Evolutionary conservation across 2,888 invertebrate genomes (phyloP).

Genomic region (Ferdinandea cuprea): DNA sequence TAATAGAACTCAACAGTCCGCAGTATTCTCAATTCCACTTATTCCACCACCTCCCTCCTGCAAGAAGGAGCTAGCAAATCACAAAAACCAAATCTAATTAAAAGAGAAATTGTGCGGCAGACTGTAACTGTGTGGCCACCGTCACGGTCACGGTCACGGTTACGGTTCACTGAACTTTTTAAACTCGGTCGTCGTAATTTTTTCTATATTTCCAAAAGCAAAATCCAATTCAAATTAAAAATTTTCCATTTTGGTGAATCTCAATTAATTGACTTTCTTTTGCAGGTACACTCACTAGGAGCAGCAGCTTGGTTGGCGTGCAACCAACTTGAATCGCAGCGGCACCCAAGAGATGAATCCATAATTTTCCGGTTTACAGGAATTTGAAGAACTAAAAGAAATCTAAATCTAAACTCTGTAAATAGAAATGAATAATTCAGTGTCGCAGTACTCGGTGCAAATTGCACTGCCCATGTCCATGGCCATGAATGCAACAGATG

Average conservation of each 20-base stretch:
- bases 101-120: constrained; percentile 49
- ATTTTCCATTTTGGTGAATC: constrained; percentile 26
- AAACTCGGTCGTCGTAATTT: too few relatives aligned
- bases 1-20: background rate
- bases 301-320: constrained; percentile 8
- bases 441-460: constrained; percentile 52
- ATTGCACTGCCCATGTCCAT: constrained; percentile 46
- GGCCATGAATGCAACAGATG: constrained; percentile 66
- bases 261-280: constrained; percentile 62
- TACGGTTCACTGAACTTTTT: too few relatives aligned
- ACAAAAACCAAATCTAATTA: constrained; percentile 52
- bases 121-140: constrained; percentile 25
- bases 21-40: background rate
- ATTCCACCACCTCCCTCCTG: background rate
- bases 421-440: constrained; percentile 57
- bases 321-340: constrained; percentile 27
- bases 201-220: too few relatives aligned
- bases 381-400: constrained; percentile 8
- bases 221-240: constrained; percentile 2
- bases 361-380: constrained; percentile 38
- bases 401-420: too few relatives aligned
- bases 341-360: constrained; percentile 52
- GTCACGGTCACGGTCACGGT: too few relatives aligned
- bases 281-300: constrained; percentile 39
- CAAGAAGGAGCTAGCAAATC: background rate